Base-by-base conservation (phyloP, 2,797 vertebrate genomes). In the Micrastur ruficollis region DNA sequence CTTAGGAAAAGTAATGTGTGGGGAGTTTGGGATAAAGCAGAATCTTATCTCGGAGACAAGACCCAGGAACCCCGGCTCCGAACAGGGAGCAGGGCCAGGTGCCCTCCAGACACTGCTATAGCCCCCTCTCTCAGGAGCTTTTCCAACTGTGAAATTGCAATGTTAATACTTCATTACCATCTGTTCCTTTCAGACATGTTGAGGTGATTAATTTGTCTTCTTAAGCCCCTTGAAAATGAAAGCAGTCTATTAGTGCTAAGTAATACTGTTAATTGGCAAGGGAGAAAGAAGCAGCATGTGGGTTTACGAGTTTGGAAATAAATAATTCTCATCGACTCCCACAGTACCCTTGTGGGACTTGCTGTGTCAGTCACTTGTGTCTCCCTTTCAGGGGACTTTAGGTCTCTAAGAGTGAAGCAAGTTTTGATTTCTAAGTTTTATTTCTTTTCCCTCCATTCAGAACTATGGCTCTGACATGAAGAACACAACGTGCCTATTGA, bases 161-260 rank as follows among this genome's bases (percentile, higher is more conserved):
- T 36, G 91, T 56, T 93, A 95, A 96, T 95, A 46, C 90, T 90
- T 63, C 61, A 20, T 68, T 91, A 42, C 95, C 96, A 97, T 97
- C 96, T 97, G 97, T 95, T 95, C 92, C 93, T 76, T 95, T 86
- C 88, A 93, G 94, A 71, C 93, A 71, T 80, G 66, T 59, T 74
- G 96, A 95, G 71, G 88, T 95, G 85, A 96, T 95, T 97, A 92
- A 95, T 97, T 90, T 85, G 83, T 92, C 63, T 9, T 85, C 95
- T 59, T 95, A 97, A 96, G 90, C 78, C 86, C 71, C 78, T 82
- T 90, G 95, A 95, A 97, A 97, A 97, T 95, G 90, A 97, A 96
- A 97, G 81, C 83, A 92, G 59, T 93, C 80, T 95, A 78, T 93
- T 95, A 87, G 88, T 76, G 67, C 86, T 90, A 96, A 96, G 94